Evolutionary conservation across 1,140 invertebrate genomes (phyloP), one percentile per base, ranked within the genome.

Genomic region (Eubasilissa regina): DNA sequence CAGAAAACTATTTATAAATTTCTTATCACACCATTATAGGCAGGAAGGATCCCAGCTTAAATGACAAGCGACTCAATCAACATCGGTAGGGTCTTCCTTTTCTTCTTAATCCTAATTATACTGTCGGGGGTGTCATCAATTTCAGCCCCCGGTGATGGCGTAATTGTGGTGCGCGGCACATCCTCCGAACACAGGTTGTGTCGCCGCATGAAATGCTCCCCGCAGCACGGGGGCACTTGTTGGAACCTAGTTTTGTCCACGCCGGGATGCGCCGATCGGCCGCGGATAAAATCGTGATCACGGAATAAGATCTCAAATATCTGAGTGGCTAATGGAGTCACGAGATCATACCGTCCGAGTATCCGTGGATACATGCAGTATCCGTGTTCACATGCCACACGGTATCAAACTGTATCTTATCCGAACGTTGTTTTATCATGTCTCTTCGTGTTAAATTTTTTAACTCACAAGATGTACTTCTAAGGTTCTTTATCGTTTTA

Each of bases 211-310:
- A 7, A 48, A 8, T 48, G 47, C 12, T 12, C 7, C 12, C 47
- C 7, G 60, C 12, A 44, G 25, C n/a, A 44, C 43, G 35, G 13
- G 19, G 62, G 62, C 43, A 44, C 35, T 45, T 66, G 62, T 47
- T 15, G 62, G 55, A 17, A 6, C n/a, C 35, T 44, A 66, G 62
- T 66, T 44, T 44, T 43, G 55, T 58, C n/a, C 62, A 43, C 35
- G 44, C 35, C 62, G 68, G 56, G 77, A 75, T 51, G 77, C 75
- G 81, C 81, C 70, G 75, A 82, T 79, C 75, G 76, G 17, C 72
- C 35, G 43, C 68, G 58, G 81, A 80, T 82, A 82, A 77, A 80
- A 66, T 82, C 81, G 81, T 82, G 81, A 82, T 82, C 81, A 79
- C 77, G 81, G 70, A 82, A 80, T 58, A 48, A 77, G 75, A 82